Base-by-base conservation (phyloP, 2,113 vertebrate species). In the Phoenicopterus ruber region DNA sequence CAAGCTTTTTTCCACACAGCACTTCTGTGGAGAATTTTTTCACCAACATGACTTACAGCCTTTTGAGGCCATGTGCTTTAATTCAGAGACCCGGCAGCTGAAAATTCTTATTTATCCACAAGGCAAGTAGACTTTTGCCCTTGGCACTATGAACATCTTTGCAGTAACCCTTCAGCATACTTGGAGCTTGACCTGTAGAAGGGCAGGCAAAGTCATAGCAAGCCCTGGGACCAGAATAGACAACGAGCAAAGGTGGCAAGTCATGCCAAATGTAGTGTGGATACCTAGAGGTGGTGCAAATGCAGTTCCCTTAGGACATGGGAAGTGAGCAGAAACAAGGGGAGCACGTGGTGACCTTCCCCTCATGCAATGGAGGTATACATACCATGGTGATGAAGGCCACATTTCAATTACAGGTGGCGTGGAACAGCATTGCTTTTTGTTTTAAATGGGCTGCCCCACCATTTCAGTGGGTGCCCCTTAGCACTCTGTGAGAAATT, bases 111-210 rank as follows among this genome's bases (percentile, higher is more conserved):
- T 78, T 88, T 88, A 83, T 83, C 67, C 69, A 78, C 50, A 55
- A 90, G 29, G 28, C 63, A 72, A 83, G 50, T 55, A 38, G 15
- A 13, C 8, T 52, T 93, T 93, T 77, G 32, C 31, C 61, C 9
- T 70, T 55, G 50, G n/a, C 31, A 28, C 14, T 91, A 9, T 20
- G 46, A 82, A 24, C n/a, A 52, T 29, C 31, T 79, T 84, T 46
- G 14, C 47, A 57, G 24, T 28, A 52, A 85, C 24, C 38, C 28
- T 63, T 95, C 52, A 49, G 13, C 57, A 31, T 85, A 18, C 25
- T 81, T 93, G 0, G 0, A 47, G 5, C 20, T 66, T 91, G 42
- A 86, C 28, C 50, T 0, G 0, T 25, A 66, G 63, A 66, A 86
- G 17, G 32, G 12, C 72, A 78, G n/a, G 28, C 14, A 50, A 77